Evolutionary conservation across 2,797 vertebrate genomes (phyloP), one percentile per base, ranked within the genome.

Genomic region (Sitta carolinensis): DNA sequence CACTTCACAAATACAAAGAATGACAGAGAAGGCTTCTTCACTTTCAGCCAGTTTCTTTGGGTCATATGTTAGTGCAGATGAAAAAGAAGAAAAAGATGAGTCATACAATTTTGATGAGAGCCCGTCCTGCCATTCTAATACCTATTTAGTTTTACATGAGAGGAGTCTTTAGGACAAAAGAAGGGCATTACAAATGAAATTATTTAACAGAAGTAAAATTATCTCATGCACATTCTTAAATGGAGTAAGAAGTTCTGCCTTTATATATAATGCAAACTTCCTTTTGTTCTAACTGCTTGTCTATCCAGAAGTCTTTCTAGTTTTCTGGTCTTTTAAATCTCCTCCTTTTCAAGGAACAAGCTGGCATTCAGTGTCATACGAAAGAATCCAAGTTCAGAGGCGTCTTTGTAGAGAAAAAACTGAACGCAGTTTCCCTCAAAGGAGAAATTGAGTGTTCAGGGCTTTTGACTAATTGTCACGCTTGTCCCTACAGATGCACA

Each of bases 341-440:
- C 29, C 72, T 95, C 61, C 55, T 90, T 86, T 78, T 76, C 95
- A 96, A 79, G 48, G 89, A 97, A 93, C 86, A 95, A 90, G 83
- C 82, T 95, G 67, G 76, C 86, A 76, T 97, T 96, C 68, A 94
- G 63, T 10, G 14, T 77, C 42, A 27, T 30, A 92, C 92, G 90
- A 97, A 98, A 97, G 89, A 97, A 97, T 96, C 90, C 86, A 95
- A 94, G 63, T 91, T 97, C 96, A 96, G 96, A 97, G 91, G 68
- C 75, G 13, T 89, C 94, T 97, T 97, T 97, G 96, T 97, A 95
- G 29, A 58, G 93, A 91, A 93, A 89, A 81, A 93, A 81, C 90
- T 92, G 87, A 94, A 94, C 29, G 21, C 76, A 89, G 89, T 94
- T 96, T 96, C 78, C 97, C 90, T 96, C 84, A 95, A 93, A 92